Percentiles rank a stretch among this genome's conserved stretches.
These are phyloP conservation scores for Lordiphosa collinella DNA, from an alignment of 1,140 invertebrate genomes.

Conservation along the genomic window DNA sequence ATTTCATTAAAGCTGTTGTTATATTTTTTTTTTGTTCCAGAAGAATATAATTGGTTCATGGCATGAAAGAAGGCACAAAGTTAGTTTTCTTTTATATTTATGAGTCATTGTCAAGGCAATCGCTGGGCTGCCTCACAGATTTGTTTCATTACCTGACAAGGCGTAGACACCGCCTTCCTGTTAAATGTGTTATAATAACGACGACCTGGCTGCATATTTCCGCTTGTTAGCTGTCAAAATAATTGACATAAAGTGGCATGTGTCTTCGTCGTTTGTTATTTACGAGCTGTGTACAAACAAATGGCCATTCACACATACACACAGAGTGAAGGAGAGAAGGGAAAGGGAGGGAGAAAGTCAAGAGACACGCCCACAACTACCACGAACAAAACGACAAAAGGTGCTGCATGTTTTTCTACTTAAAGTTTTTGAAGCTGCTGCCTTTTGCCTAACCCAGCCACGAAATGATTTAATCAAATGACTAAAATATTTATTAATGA, in stretches of 20 bases:
- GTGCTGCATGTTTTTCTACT: not conserved
- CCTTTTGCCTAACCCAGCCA: slow-evolving; percentile 7
- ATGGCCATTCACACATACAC: slow-evolving; percentile 6
- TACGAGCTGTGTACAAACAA: slow-evolving; percentile 44
- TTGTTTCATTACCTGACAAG: slow-evolving; percentile 5
- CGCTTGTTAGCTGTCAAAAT: slow-evolving; percentile 75
- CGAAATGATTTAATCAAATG: slow-evolving; percentile 26
- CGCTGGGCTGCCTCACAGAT: not conserved
- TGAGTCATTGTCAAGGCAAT: slow-evolving; percentile 4
- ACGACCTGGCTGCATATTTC: slow-evolving; percentile 63
- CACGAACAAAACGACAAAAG: slow-evolving; percentile 64
- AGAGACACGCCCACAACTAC: slow-evolving; percentile 39
- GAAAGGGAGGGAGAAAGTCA: not conserved
- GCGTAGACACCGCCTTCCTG: slow-evolving; percentile 3
- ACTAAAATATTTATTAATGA: slow-evolving; percentile 68
- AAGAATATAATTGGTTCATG: slow-evolving; percentile 4
- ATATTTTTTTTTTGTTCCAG: not conserved
- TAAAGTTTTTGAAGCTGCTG: slow-evolving; percentile 3
- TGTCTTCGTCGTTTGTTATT: slow-evolving; percentile 67
- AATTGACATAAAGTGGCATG: slow-evolving; percentile 77
- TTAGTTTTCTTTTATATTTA: not conserved
- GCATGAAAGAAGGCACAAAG: not conserved
- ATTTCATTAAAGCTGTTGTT: not conserved
- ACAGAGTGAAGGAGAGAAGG: not conserved
- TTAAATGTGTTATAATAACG: slow-evolving; percentile 56